Conservation (phyloP, 2,797 vertebrate genomes). For the Paedocypris micromegethes region DNA sequence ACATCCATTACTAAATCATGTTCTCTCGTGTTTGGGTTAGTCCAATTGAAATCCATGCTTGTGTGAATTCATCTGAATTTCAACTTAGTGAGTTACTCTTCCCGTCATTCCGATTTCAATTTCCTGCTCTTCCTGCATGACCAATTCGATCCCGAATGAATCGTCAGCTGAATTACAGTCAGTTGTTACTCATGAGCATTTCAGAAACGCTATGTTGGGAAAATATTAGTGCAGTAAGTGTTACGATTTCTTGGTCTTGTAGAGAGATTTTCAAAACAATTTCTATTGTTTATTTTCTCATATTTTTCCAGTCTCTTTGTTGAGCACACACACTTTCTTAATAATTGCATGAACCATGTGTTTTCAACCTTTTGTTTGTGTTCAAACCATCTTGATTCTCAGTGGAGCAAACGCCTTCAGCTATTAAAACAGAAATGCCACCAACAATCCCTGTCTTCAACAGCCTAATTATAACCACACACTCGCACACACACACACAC, state of each 20-base stretch:
- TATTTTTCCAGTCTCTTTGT: background rate
- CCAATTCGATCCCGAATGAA: too few species aligned
- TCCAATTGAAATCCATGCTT: too few species aligned
- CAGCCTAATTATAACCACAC: slow-evolving; percentile 31
- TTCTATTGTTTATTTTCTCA: background rate
- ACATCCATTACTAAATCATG: too few species aligned
- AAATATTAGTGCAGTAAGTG: too few species aligned
- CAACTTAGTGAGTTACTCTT: too few species aligned
- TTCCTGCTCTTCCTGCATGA: too few species aligned
- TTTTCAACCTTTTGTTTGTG: slow-evolving; percentile 31
- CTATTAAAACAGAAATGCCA: slow-evolving; percentile 39
- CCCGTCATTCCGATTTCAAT: too few species aligned
- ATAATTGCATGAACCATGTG: slow-evolving; percentile 14
- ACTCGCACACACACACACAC: slow-evolving; percentile 5
- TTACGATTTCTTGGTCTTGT: background rate
- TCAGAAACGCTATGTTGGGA: too few species aligned
- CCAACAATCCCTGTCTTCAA: slow-evolving; percentile 26
- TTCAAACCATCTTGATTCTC: slow-evolving; percentile 34
- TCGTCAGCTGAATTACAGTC: too few species aligned
- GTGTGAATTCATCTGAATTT: too few species aligned
- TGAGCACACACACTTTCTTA: background rate
- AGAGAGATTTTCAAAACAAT: background rate
- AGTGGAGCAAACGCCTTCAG: slow-evolving; percentile 29
- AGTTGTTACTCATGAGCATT: too few species aligned
- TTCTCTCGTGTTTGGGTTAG: too few species aligned